These are phyloP conservation scores for Dinothrombium tinctorium DNA, from an alignment of 1,140 invertebrate genomes.

Conservation along the genomic window DNA sequence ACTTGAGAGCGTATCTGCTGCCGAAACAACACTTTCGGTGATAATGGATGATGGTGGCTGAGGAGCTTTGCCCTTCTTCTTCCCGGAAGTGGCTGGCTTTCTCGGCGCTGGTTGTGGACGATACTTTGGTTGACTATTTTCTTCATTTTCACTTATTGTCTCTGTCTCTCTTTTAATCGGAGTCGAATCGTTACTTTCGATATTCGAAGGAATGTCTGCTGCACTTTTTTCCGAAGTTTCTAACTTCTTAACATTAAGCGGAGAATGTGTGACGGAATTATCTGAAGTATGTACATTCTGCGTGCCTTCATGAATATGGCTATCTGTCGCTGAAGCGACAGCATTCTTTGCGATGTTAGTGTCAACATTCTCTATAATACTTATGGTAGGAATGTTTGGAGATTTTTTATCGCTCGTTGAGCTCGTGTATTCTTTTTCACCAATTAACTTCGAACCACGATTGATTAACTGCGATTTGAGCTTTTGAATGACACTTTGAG, in stretches of 20 bases:
- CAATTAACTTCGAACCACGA: constrained; percentile 20
- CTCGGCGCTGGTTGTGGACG: not conserved
- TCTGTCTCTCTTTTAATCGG: not conserved
- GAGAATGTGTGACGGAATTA: too few species aligned
- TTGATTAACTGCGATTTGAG: constrained; percentile 10
- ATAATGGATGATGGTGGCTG: constrained; percentile 9
- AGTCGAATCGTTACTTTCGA: not conserved
- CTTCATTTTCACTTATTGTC: not conserved
- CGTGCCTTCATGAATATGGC: too few species aligned
- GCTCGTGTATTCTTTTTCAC: constrained; percentile 7
- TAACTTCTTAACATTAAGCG: too few species aligned
- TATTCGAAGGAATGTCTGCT: constrained; percentile 15
- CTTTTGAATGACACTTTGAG: constrained; percentile 2
- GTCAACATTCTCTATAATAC: too few species aligned
- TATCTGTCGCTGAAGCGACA: too few species aligned
- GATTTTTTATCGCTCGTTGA: not conserved
- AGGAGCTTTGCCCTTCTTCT: constrained; percentile 15
- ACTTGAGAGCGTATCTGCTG: constrained; percentile 1
- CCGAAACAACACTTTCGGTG: constrained; percentile 2
- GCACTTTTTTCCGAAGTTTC: constrained; percentile 24
- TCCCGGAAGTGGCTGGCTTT: constrained; percentile 4
- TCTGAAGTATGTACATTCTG: too few species aligned
- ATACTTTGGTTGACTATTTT: not conserved
- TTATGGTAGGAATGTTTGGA: too few species aligned
- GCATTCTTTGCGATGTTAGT: too few species aligned